Evolutionary conservation across 2,797 vertebrate species (phyloP).

Genomic region (Chrysocyon brachyurus): DNA sequence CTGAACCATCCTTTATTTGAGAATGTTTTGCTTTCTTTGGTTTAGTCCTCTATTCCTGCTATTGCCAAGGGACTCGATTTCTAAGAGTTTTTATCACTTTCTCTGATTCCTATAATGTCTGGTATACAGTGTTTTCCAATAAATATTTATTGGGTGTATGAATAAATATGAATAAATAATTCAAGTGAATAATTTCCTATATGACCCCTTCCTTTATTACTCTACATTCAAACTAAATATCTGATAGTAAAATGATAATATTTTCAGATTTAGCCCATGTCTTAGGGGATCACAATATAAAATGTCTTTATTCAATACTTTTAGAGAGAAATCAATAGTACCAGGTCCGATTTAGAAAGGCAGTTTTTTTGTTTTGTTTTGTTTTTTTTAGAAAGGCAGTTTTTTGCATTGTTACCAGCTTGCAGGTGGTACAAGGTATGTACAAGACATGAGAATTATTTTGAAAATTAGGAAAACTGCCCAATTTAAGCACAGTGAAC

Average conservation of each 20-base stretch:
- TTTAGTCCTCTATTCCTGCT: background rate
- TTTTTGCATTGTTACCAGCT: slow-evolving; percentile 54
- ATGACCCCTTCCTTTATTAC: background rate
- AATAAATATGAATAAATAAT: slow-evolving; percentile 38
- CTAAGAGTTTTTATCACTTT: slow-evolving; percentile 8
- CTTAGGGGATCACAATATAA: slow-evolving; percentile 35
- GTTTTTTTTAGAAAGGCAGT: background rate
- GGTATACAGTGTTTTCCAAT: background rate
- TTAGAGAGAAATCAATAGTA: slow-evolving; percentile 49
- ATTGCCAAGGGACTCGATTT: background rate
- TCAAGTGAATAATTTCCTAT: background rate
- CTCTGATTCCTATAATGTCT: background rate
- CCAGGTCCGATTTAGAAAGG: background rate
- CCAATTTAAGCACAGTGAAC: background rate
- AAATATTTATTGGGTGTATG: slow-evolving; percentile 51
- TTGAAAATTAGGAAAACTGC: slow-evolving; percentile 45
- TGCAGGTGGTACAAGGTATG: background rate
- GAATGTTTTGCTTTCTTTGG: background rate
- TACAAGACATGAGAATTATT: slow-evolving; percentile 4
- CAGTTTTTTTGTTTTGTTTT: background rate
- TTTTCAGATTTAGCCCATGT: slow-evolving; percentile 4
- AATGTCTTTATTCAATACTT: slow-evolving; percentile 65
- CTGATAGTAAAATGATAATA: slow-evolving; percentile 10
- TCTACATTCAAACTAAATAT: slow-evolving; percentile 12
- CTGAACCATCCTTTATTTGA: background rate